Conservation (phyloP, 2,797 vertebrate genomes). For the Gobio occitaniae region DNA sequence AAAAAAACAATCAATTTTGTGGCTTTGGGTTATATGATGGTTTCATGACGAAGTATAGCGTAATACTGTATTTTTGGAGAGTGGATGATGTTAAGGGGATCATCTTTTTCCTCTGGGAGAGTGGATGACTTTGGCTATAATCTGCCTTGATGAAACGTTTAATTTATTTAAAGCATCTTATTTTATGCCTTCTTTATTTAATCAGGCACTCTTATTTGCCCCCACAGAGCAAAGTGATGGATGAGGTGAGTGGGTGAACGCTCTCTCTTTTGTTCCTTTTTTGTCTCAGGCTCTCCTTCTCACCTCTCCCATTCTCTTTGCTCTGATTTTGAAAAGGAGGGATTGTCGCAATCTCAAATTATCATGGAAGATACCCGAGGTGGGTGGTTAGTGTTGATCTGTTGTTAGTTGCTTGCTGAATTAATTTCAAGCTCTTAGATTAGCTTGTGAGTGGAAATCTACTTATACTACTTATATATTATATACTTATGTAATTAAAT, state of each 20-base stretch:
- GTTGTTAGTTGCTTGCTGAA: conserved; percentile 19
- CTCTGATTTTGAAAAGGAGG: conserved; percentile 50
- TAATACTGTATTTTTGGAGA: conserved; percentile 15
- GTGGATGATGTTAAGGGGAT: neutral
- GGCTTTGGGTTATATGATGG: conserved; percentile 3
- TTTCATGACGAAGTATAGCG: neutral
- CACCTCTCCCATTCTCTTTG: conserved; percentile 16
- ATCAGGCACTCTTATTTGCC: conserved; percentile 58
- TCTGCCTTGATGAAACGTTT: conserved; percentile 50
- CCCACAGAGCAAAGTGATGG: conserved; percentile 54
- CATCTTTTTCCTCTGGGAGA: conserved; percentile 1
- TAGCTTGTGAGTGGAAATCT: conserved; percentile 4
- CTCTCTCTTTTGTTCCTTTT: conserved; percentile 51
- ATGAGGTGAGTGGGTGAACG: conserved; percentile 62
- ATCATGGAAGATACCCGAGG: conserved; percentile 23
- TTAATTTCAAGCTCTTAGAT: neutral
- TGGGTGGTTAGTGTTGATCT: conserved; percentile 16
- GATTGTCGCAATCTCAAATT: conserved; percentile 28
- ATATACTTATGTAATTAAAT: neutral
- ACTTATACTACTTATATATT: no score
- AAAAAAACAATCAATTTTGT: neutral
- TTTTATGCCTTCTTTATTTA: conserved; percentile 63
- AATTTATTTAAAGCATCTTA: conserved; percentile 61
- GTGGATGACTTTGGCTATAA: conserved; percentile 47
- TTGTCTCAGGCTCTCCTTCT: conserved; percentile 40